Conservation (phyloP, 1,140 invertebrate genomes). For the Ceratitis capitata region DNA sequence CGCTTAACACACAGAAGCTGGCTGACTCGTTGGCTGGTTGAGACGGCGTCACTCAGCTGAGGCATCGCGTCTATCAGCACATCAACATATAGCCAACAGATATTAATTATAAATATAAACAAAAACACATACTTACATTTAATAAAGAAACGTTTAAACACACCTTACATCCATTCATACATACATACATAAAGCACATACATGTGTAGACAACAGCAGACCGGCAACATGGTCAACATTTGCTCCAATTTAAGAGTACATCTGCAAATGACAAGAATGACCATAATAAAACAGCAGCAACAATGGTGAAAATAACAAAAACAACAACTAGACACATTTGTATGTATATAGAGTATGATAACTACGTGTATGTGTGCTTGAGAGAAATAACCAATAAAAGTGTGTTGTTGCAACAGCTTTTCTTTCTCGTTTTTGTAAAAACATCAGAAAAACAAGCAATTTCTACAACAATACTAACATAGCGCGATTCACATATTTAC, state of each 20-base stretch:
- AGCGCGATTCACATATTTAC: too few relatives aligned
- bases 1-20: conserved; percentile 21
- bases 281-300: conserved; percentile 21
- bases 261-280: conserved; percentile 24
- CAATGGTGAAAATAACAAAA: not conserved
- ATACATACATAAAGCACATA: not conserved
- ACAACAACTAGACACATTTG: not conserved
- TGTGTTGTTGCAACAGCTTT: not conserved
- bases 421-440: not conserved
- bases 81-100: not conserved
- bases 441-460: not conserved
- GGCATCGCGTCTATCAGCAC: not conserved
- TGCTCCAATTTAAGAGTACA: conserved; percentile 14
- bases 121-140: not conserved
- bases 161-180: not conserved
- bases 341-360: too few relatives aligned
- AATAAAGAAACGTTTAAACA: too few relatives aligned
- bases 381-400: not conserved
- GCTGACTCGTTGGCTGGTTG: too few relatives aligned
- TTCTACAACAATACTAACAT: not conserved
- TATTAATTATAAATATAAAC: not conserved
- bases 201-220: not conserved
- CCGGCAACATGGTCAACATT: conserved; percentile 1
- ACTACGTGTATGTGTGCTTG: not conserved
- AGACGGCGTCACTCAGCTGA: not conserved